Conservation (phyloP, 2,888 invertebrate species). For the Odontothrips loti region DNA sequence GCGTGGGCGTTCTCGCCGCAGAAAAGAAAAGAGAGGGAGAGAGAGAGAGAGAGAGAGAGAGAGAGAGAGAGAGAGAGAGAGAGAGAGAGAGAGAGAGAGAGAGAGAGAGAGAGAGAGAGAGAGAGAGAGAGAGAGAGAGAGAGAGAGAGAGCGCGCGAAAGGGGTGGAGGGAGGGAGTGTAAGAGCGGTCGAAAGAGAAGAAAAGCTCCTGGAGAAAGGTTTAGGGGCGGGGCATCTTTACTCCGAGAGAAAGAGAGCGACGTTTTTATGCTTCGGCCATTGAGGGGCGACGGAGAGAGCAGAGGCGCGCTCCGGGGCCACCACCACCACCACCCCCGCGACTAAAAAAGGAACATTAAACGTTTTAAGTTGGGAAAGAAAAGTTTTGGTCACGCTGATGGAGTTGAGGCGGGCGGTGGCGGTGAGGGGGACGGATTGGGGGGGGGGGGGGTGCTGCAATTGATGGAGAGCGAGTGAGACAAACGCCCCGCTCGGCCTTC, state of each 20-base stretch:
- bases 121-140: neutral
- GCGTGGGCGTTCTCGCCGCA: neutral
- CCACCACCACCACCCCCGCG: neutral
- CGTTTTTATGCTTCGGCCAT: neutral
- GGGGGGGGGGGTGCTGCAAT: neutral
- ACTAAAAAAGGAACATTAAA: slow-evolving; percentile 24
- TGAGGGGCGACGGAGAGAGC: neutral
- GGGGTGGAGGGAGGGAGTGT: neutral
- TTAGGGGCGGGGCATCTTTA: neutral
- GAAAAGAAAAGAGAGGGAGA: neutral
- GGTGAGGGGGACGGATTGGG: neutral
- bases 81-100: neutral
- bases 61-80: no score
- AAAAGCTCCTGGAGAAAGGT: neutral
- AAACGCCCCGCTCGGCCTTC: neutral
- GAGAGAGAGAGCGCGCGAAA: neutral
- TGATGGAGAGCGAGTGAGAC: slow-evolving; percentile 3
- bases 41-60: neutral
- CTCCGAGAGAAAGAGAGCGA: neutral
- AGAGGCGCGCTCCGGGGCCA: neutral
- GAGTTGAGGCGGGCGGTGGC: neutral
- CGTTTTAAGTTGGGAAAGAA: slow-evolving; percentile 23
- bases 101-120: neutral
- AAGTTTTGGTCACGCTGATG: slow-evolving; percentile 24
- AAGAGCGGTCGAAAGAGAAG: neutral